Evolutionary conservation across 2,888 invertebrate genomes (phyloP).

Genomic region (Drosophila meridiana): DNA sequence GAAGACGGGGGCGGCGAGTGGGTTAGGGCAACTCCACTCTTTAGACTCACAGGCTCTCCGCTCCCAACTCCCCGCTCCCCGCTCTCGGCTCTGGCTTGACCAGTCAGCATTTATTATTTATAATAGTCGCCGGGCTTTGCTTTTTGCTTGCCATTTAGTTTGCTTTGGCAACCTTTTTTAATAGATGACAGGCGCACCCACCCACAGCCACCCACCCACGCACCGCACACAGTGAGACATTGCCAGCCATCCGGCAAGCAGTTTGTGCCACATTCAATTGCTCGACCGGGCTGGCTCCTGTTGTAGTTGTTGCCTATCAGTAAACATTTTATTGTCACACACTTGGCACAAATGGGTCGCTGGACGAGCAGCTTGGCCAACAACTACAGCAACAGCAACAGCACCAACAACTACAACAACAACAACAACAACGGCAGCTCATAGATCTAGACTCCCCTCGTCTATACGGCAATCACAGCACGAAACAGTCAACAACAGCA

Average conservation of each 20-base stretch:
- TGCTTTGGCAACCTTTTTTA: slow-evolving; percentile 74
- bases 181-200: slow-evolving; percentile 65
- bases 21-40: slow-evolving; percentile 4
- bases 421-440: slow-evolving; percentile 18
- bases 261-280: slow-evolving; percentile 78
- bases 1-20: neutral
- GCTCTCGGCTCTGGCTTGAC: slow-evolving; percentile 62
- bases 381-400: slow-evolving; percentile 10
- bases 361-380: slow-evolving; percentile 19
- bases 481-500: slow-evolving; percentile 69
- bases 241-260: slow-evolving; percentile 56
- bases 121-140: slow-evolving; percentile 73
- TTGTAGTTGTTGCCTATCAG: slow-evolving; percentile 64
- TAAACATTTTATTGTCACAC: slow-evolving; percentile 82
- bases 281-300: slow-evolving; percentile 42
- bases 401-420: neutral
- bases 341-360: slow-evolving; percentile 77
- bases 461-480: slow-evolving; percentile 71
- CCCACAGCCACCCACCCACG: slow-evolving; percentile 6
- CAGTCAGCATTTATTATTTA: slow-evolving; percentile 81
- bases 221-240: slow-evolving; percentile 35
- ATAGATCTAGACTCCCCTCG: slow-evolving; percentile 57
- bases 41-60: slow-evolving; percentile 7
- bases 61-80: slow-evolving; percentile 3
- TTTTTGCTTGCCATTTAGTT: slow-evolving; percentile 69